Evolutionary conservation across 2,888 invertebrate species (phyloP).

Genomic region (Melikaiella ostensackeni): DNA sequence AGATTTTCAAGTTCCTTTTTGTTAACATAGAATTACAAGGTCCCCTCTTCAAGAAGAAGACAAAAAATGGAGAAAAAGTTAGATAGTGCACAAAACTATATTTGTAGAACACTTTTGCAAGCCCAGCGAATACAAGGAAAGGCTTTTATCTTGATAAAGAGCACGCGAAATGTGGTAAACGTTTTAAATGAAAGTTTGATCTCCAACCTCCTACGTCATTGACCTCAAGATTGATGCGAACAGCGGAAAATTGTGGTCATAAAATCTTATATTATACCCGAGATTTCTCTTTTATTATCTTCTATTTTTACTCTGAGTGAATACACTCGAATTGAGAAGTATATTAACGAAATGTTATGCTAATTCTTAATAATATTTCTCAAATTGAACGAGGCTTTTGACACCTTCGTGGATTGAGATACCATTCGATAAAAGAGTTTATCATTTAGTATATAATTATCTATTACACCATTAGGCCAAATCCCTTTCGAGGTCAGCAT

Average conservation of each 20-base stretch:
- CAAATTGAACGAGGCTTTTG: too few relatives aligned
- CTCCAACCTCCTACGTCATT: background rate
- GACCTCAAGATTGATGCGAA: too few relatives aligned
- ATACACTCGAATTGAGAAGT: too few relatives aligned
- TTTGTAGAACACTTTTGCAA: background rate
- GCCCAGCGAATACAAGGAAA: background rate
- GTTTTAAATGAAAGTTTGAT: slow-evolving; percentile 9
- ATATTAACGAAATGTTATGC: too few relatives aligned
- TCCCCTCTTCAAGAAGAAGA: background rate
- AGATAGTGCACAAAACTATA: background rate
- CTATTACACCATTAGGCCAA: too few relatives aligned
- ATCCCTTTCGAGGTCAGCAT: too few relatives aligned
- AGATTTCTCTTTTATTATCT: background rate
- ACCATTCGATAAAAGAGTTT: too few relatives aligned
- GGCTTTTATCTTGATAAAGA: slow-evolving; percentile 6
- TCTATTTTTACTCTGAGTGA: too few relatives aligned
- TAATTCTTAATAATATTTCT: too few relatives aligned
- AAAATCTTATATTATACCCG: background rate
- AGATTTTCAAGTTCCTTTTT: background rate
- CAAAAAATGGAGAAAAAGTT: background rate
- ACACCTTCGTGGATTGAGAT: too few relatives aligned
- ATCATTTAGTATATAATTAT: too few relatives aligned
- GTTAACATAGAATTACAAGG: background rate
- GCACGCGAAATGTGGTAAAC: background rate
- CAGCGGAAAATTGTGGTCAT: background rate